Conservation (phyloP, 2,888 invertebrate species). For the Ormyrus nitidulus region DNA sequence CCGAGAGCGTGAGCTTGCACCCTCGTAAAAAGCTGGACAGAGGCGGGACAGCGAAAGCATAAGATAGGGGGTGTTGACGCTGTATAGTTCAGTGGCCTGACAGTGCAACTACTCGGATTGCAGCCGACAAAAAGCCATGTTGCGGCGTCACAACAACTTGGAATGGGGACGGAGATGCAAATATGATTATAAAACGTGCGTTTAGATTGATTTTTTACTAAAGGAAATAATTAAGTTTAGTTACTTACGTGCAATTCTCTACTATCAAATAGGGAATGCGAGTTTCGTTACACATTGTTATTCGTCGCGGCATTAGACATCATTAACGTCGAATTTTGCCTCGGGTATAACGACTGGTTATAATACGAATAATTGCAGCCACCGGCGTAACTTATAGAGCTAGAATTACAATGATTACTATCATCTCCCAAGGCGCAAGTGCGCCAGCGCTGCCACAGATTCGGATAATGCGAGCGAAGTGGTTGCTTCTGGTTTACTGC, state of each 20-base stretch:
- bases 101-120: not conserved
- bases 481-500: constrained; percentile 7
- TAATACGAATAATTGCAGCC: constrained; percentile 29
- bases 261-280: too few species aligned
- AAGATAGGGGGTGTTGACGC: constrained; percentile 8
- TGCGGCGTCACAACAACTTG: too few species aligned
- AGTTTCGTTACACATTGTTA: not conserved
- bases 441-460: not conserved
- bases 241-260: too few species aligned
- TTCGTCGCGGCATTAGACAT: constrained; percentile 18
- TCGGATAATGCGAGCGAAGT: constrained; percentile 20
- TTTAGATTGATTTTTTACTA: too few species aligned
- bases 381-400: not conserved
- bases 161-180: too few species aligned
- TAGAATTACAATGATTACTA: constrained; percentile 40
- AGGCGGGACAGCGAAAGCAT: constrained; percentile 19
- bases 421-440: constrained; percentile 7
- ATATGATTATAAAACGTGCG: too few species aligned
- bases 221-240: too few species aligned
- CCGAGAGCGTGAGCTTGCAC: not conserved
- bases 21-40: constrained; percentile 37
- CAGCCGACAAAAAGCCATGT: too few species aligned
- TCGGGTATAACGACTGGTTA: constrained; percentile 11
- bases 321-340: constrained; percentile 29
- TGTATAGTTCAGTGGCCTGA: constrained; percentile 45